Evolutionary conservation across 2,113 vertebrate species (phyloP).

Genomic region (Ciconia boyciana): DNA sequence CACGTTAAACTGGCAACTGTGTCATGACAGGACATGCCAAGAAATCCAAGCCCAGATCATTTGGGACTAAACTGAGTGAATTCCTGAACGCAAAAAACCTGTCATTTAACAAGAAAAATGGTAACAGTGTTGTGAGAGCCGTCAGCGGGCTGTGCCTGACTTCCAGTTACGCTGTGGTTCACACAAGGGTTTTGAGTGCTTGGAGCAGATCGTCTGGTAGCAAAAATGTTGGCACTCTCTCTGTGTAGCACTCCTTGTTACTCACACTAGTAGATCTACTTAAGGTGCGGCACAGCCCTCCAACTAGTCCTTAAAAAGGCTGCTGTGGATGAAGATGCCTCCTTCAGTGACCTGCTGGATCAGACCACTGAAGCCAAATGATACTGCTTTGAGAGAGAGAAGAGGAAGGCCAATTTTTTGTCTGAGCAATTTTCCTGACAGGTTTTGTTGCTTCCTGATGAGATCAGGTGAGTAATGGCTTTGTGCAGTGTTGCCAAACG

Average conservation of each 20-base stretch:
- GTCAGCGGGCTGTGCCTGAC: neutral
- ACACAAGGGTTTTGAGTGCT: neutral
- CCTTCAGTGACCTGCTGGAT: no score
- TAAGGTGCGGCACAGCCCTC: neutral
- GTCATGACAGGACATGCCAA: neutral
- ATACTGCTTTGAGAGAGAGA: neutral
- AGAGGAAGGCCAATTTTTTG: neutral
- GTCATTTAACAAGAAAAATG: neutral
- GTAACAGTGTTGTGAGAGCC: neutral
- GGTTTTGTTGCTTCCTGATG: neutral
- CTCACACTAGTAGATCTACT: neutral
- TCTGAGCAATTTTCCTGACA: neutral
- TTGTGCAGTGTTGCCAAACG: neutral
- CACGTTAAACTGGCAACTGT: neutral
- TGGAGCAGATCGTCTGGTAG: neutral
- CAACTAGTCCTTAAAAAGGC: neutral
- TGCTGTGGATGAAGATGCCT: neutral
- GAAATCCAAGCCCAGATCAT: neutral
- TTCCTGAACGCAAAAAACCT: neutral
- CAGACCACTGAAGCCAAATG: neutral
- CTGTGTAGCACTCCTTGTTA: neutral
- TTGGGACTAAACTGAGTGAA: neutral
- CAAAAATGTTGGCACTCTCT: neutral
- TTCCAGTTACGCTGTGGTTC: neutral
- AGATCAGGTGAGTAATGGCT: neutral